Conservation (phyloP, 2,113 vertebrate species). For the Upupa epops region DNA sequence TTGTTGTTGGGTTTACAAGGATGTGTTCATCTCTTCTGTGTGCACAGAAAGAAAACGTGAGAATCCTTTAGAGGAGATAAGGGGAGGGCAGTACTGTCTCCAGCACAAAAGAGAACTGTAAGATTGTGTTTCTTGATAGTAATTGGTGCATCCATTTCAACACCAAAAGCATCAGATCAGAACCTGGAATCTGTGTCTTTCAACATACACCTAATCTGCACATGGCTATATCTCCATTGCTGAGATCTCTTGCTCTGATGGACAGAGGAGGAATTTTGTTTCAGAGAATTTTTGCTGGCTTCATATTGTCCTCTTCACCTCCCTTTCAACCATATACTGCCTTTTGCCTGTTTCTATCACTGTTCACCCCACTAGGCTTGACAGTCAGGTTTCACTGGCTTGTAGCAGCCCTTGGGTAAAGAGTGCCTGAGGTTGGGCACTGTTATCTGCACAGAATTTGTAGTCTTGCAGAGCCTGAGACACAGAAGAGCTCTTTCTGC, state of each 20-base stretch:
- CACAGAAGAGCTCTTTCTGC: not conserved
- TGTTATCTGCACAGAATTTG: not conserved
- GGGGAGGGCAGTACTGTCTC: not conserved
- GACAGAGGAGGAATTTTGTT: not conserved
- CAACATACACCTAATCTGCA: not conserved
- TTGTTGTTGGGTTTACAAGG: rapidly evolving
- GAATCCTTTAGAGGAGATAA: not conserved
- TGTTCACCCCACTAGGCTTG: not conserved
- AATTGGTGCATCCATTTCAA: not conserved
- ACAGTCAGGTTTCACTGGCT: not conserved
- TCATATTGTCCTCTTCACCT: not conserved
- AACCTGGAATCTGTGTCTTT: not conserved
- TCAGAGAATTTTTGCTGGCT: not conserved
- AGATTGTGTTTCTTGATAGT: too few relatives aligned
- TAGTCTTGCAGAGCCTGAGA: not conserved
- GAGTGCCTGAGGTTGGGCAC: not conserved
- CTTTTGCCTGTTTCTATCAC: not conserved
- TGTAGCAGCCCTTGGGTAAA: not conserved
- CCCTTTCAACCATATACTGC: not conserved
- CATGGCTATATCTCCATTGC: not conserved
- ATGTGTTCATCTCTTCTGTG: not conserved
- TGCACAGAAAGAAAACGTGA: not conserved
- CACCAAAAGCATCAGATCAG: not conserved
- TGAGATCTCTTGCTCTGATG: not conserved
- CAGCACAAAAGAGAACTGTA: not conserved